These are phyloP conservation scores for Heliconius erato DNA, from an alignment of 2,888 invertebrate species.

Conservation along the genomic window DNA sequence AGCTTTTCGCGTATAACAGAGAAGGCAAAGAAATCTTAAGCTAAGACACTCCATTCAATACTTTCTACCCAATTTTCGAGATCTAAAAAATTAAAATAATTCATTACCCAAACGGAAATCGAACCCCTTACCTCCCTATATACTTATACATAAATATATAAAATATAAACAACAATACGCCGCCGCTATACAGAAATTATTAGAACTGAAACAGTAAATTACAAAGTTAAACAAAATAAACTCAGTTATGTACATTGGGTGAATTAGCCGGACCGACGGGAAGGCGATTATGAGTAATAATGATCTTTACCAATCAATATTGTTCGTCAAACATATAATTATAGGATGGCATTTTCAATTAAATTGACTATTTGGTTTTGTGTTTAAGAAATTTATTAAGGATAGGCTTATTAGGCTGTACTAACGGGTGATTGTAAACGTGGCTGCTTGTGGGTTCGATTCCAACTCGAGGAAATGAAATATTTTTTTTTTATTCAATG, in stretches of 20 bases:
- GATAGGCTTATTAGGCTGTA: background rate
- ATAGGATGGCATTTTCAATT: background rate
- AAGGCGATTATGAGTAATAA: constrained; percentile 51
- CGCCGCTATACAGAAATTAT: constrained; percentile 15
- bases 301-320: constrained; percentile 25
- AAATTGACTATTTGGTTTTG: background rate
- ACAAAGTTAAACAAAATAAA: constrained; percentile 66
- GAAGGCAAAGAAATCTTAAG: too few relatives aligned
- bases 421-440: background rate
- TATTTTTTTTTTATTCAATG: too few relatives aligned
- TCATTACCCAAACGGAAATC: background rate
- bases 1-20: too few relatives aligned
- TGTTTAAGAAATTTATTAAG: background rate
- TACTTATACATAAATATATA: background rate
- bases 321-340: constrained; percentile 18
- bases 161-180: background rate
- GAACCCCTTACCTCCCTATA: background rate
- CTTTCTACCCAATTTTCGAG: too few relatives aligned
- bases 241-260: constrained; percentile 56
- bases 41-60: too few relatives aligned
- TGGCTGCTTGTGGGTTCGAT: background rate
- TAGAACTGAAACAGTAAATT: constrained; percentile 65
- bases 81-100: too few relatives aligned
- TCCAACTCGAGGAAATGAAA: background rate
- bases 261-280: constrained; percentile 74